phyloP scores from a whole-genome alignment of 2,797 vertebrate species.

The Allobates femoralis region DNA sequence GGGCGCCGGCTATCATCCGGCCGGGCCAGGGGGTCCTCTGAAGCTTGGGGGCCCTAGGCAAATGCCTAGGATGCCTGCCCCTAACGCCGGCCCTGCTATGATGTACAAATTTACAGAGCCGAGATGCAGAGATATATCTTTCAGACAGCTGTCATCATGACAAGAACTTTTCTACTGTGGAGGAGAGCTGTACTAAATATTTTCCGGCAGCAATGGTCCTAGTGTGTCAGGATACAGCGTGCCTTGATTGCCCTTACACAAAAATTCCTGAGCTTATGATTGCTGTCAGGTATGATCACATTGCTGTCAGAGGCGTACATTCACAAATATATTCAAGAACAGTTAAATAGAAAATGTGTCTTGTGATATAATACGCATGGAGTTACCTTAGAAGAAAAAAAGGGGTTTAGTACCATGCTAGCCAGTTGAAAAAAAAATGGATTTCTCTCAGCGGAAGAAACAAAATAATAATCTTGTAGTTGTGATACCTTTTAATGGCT shows the following conservation, averaged over 20 bases:
- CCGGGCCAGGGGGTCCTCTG: no score
- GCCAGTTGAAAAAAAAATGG: no score
- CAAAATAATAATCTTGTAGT: no score
- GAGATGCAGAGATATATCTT: background rate
- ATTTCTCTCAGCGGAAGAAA: no score
- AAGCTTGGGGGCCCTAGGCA: no score
- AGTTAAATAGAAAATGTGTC: background rate
- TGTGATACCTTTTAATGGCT: no score
- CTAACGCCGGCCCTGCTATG: no score
- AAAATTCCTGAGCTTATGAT: constrained; percentile 3
- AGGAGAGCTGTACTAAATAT: constrained; percentile 22
- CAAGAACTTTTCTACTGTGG: constrained; percentile 1
- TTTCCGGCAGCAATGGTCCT: constrained; percentile 11
- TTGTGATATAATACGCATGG: no score
- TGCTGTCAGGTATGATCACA: background rate
- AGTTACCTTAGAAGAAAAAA: no score
- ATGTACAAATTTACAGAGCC: background rate
- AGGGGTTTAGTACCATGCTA: no score
- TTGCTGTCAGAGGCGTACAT: constrained; percentile 9
- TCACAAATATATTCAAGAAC: background rate
- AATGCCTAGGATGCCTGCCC: no score
- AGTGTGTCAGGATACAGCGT: background rate
- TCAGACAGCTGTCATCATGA: constrained; percentile 25
- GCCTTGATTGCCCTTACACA: background rate
- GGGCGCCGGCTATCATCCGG: no score